Percentiles rank a stretch among this genome's conserved stretches.
These are phyloP conservation scores for Prietella phreatophila DNA, from an alignment of 2,113 vertebrate genomes.

Conservation along the genomic window DNA sequence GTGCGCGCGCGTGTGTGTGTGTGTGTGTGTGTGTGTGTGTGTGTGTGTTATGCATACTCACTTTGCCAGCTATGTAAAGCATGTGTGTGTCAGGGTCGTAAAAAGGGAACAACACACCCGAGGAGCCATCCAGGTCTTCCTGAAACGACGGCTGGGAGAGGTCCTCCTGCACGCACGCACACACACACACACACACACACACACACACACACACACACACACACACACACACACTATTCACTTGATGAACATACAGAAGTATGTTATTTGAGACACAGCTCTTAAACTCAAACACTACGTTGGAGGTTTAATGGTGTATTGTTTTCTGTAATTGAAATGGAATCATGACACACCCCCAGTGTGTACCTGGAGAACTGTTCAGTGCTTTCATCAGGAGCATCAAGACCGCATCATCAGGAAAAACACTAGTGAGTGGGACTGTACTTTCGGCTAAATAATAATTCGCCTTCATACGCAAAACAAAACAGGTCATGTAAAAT, in stretches of 20 bases:
- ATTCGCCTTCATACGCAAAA: no score
- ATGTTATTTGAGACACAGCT: not conserved
- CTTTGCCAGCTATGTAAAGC: slow-evolving; percentile 84
- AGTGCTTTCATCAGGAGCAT: no score
- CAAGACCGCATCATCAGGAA: no score
- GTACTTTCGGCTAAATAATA: no score
- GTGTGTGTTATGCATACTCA: slow-evolving; percentile 50
- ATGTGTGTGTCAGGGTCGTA: slow-evolving; percentile 81
- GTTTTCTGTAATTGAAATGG: no score
- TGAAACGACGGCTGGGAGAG: slow-evolving; percentile 79
- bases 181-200: slow-evolving; percentile 21
- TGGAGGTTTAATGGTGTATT: no score
- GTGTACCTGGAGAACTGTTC: no score
- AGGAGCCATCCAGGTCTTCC: slow-evolving; percentile 81
- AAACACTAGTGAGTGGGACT: no score
- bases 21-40: not conserved
- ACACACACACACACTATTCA: no score
- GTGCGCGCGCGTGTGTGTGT: not conserved
- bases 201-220: slow-evolving; percentile 28
- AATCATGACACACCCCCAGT: no score
- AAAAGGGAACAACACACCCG: slow-evolving; percentile 80
- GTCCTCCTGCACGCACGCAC: slow-evolving; percentile 67
- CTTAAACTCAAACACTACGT: not conserved
- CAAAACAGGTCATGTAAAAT: no score
- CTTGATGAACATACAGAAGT: not conserved